Evolutionary conservation across 1,140 invertebrate species (phyloP).

Genomic region (Carposina sasakii): DNA sequence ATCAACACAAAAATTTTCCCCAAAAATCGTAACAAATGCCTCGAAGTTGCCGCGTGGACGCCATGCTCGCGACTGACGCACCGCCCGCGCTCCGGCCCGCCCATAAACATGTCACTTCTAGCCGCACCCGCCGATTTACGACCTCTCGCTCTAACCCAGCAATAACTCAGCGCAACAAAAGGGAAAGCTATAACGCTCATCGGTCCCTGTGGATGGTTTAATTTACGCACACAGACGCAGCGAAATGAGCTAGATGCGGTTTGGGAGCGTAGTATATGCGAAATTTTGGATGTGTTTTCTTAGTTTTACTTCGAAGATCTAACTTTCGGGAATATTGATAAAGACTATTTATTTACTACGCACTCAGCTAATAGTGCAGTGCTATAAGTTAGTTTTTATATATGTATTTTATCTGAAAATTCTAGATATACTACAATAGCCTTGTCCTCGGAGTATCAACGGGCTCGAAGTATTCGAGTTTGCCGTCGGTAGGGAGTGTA

Average conservation of each 20-base stretch:
- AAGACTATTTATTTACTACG: no score
- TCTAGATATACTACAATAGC: conserved; percentile 45
- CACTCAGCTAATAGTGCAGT: no score
- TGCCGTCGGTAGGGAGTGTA: conserved; percentile 58
- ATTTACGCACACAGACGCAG: conserved; percentile 65
- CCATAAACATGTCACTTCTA: conserved; percentile 69
- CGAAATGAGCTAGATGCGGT: conserved; percentile 63
- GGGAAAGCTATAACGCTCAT: conserved; percentile 69
- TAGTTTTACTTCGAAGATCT: no score
- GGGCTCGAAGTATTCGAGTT: conserved; percentile 46
- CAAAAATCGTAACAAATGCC: no score
- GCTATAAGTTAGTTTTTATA: no score
- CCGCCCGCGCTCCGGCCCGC: conserved; percentile 50
- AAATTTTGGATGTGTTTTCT: no score
- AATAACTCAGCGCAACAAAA: conserved; percentile 70
- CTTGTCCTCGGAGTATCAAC: conserved; percentile 53
- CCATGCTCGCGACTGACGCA: conserved; percentile 64
- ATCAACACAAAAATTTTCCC: no score
- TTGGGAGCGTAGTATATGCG: conserved; percentile 35
- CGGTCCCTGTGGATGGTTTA: conserved; percentile 69
- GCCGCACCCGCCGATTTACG: conserved; percentile 64
- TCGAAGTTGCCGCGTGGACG: conserved; percentile 32
- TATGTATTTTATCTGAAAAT: conserved; percentile 12
- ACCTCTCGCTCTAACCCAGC: conserved; percentile 67
- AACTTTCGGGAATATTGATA: no score